Evolutionary conservation across 1,140 invertebrate genomes (phyloP).

Genomic region (Batillaria attramentaria): DNA sequence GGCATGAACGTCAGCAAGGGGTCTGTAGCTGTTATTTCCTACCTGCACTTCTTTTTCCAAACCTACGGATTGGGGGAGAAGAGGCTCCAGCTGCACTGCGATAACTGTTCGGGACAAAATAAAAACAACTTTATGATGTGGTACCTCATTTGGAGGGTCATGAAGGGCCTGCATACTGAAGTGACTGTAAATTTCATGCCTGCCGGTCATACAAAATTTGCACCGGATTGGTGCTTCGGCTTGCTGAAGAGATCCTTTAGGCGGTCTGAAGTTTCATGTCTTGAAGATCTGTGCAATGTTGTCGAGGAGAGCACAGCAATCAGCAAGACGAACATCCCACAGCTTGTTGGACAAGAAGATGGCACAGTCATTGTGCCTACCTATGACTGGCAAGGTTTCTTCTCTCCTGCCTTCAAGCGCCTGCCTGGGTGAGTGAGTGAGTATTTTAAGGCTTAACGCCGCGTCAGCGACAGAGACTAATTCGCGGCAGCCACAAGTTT

Average conservation of each 20-base stretch:
- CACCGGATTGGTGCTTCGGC: conserved; percentile 58
- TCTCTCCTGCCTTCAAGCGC: neutral
- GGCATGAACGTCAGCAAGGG: conserved; percentile 42
- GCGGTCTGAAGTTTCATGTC: conserved; percentile 27
- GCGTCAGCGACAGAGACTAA: too few species aligned
- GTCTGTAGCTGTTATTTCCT: conserved; percentile 48
- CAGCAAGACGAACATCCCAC: neutral
- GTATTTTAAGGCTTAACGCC: too few species aligned
- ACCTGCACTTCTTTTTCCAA: conserved; percentile 48
- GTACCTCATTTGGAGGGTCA: neutral
- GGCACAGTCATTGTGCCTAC: neutral
- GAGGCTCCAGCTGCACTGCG: neutral
- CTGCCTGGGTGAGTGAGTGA: too few species aligned
- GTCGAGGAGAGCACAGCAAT: neutral
- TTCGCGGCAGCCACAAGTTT: too few species aligned
- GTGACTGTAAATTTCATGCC: conserved; percentile 46
- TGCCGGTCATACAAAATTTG: conserved; percentile 57
- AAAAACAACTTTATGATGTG: neutral
- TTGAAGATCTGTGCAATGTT: conserved; percentile 31
- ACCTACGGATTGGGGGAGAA: conserved; percentile 52
- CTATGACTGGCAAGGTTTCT: neutral
- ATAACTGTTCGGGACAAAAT: neutral
- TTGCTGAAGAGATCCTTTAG: conserved; percentile 47
- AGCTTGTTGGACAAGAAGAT: neutral
- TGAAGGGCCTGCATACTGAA: neutral